Evolutionary conservation across 2,113 vertebrate species (phyloP).

Genomic region (Puma concolor): DNA sequence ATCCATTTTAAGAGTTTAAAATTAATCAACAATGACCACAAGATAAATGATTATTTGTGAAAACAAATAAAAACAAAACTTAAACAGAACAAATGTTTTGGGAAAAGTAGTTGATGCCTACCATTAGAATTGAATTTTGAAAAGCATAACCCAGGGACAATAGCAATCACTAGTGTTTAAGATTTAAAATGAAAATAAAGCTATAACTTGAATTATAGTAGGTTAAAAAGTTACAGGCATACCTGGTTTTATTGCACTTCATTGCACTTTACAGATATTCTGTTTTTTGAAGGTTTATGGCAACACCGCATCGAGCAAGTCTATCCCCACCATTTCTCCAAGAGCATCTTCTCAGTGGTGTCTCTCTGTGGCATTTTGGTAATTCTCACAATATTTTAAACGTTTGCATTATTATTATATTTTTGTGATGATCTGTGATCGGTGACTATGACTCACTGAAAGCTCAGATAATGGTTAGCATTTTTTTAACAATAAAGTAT

Average conservation of each 20-base stretch:
- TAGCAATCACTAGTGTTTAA: background rate
- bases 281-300: background rate
- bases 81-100: background rate
- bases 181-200: constrained; percentile 30
- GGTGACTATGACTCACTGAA: background rate
- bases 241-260: background rate
- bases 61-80: background rate
- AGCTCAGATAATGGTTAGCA: background rate
- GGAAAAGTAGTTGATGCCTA: background rate
- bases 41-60: background rate
- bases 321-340: background rate
- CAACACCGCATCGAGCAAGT: background rate
- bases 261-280: background rate
- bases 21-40: background rate
- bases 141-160: background rate
- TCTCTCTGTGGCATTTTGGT: background rate
- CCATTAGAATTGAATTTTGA: background rate
- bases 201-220: background rate
- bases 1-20: background rate
- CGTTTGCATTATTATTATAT: background rate
- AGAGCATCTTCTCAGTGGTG: background rate
- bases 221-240: background rate
- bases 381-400: background rate
- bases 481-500: background rate
- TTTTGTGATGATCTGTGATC: background rate